These are phyloP conservation scores for Tenthredo amoena DNA, from an alignment of 2,888 invertebrate species.

Conservation along the genomic window DNA sequence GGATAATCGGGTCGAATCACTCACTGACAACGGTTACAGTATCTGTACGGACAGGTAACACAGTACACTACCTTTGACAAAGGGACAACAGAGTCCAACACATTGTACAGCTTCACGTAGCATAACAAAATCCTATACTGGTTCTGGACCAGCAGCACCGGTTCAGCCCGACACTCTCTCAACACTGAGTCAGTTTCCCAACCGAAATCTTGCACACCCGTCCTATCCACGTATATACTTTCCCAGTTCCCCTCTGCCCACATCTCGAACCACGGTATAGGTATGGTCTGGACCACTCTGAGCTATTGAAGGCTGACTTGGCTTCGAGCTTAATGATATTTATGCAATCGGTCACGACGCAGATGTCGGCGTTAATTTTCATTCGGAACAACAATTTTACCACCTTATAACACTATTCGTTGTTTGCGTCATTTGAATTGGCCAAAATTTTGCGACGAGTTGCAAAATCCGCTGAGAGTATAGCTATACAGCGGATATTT, in stretches of 20 bases:
- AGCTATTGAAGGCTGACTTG: background rate
- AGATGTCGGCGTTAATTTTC: background rate
- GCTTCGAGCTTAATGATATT: conserved; percentile 12
- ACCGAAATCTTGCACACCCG: conserved; percentile 47
- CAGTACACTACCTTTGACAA: conserved; percentile 48
- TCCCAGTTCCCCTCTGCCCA: conserved; percentile 16
- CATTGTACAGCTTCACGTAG: conserved; percentile 52
- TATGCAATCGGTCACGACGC: conserved; percentile 35
- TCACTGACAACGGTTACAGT: background rate
- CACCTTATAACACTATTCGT: background rate
- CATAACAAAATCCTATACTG: conserved; percentile 18
- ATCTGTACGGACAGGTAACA: background rate
- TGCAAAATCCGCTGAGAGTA: background rate
- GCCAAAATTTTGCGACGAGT: background rate
- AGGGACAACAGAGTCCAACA: conserved; percentile 52
- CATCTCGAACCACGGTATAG: background rate
- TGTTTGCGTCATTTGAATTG: background rate
- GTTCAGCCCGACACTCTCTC: conserved; percentile 41
- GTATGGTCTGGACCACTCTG: conserved; percentile 3
- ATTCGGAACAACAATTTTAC: background rate
- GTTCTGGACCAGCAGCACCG: conserved; percentile 15
- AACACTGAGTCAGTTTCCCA: conserved; percentile 38
- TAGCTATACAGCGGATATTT: background rate
- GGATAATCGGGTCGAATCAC: background rate
- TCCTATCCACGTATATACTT: conserved; percentile 32